These are phyloP conservation scores for Nothura maculosa DNA, from an alignment of 2,797 vertebrate genomes.

Conservation along the genomic window DNA sequence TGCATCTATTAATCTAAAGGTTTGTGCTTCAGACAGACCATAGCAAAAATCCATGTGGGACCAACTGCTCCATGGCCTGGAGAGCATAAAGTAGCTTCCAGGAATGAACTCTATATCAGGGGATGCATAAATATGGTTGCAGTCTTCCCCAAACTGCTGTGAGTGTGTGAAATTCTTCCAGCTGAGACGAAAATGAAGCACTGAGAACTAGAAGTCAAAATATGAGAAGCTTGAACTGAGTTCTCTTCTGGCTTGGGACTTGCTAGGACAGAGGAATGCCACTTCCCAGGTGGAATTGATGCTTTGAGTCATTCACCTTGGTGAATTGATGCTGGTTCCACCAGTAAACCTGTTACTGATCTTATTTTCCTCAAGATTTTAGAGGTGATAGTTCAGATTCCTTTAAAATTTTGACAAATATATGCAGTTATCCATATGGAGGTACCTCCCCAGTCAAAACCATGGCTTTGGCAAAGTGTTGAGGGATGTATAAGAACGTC, in stretches of 20 bases:
- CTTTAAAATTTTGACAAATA: neutral
- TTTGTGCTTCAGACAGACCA: neutral
- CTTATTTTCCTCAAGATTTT: neutral
- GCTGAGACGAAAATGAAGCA: rapidly evolving
- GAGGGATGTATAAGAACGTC: neutral
- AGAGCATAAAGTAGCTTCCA: rapidly evolving
- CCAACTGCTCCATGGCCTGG: neutral
- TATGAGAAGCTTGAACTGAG: neutral
- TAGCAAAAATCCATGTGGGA: neutral
- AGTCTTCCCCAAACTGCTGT: neutral
- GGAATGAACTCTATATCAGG: rapidly evolving
- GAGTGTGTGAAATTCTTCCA: neutral
- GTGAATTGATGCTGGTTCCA: rapidly evolving
- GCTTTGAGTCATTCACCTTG: neutral
- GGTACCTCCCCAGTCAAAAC: neutral
- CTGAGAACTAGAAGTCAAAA: neutral
- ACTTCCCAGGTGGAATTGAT: neutral
- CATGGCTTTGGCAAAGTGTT: neutral
- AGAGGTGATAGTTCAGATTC: neutral
- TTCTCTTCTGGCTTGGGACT: neutral
- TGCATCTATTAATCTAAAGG: neutral
- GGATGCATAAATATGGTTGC: neutral
- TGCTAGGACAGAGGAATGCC: neutral
- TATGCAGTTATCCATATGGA: neutral
- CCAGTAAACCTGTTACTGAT: neutral